Base-by-base conservation (phyloP, 2,113 vertebrate genomes). In the Dipodomys merriami region DNA sequence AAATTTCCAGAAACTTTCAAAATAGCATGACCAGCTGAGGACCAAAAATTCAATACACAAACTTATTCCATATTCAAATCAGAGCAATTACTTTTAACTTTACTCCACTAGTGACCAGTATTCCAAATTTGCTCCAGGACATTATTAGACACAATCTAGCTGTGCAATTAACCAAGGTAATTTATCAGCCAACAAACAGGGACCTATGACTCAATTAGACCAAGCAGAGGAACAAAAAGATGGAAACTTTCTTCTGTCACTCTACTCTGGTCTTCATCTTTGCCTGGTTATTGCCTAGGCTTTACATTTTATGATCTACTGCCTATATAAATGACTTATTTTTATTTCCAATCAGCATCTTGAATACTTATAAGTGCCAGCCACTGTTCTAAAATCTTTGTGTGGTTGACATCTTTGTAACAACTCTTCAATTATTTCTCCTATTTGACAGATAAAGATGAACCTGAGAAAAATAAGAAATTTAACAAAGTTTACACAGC, bases 401-500 rank as follows among this genome's bases (percentile, higher is more conserved):
- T 74, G 82, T 72, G 74, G 57, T 74, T 93, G 82, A 67, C 22
- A 60, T 91, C 60, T 71, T 90, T 77, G 86, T 49, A 87, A 87
- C 7, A 87, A 62, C 25, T 3, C 22, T 81, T 46, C 23, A 87
- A 44, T 82, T 90, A 96, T 87, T 91, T 57, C 74, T 96, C 49
- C 60, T 57, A 67, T 84, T 74, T 79, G 79, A 76, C 30, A 87
- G 57, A 73, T 90, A 53, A 93, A 95, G 60, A 64, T 8, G 7
- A 94, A 53, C 25, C 64, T 91, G 71, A 60, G 74, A 94, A 91
- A 91, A 92, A 88, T 27, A 91, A 77, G 57, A 13, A 62, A 20
- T 44, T 88, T 74, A 30, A 85, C 65, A 89, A 90, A 86, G n/a
- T 33, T 68, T 83, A 81, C 25, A 29, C 12, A 87, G 46, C 15